Conservation (phyloP, 1,140 invertebrate genomes). For the Cheumatopsyche charites region DNA sequence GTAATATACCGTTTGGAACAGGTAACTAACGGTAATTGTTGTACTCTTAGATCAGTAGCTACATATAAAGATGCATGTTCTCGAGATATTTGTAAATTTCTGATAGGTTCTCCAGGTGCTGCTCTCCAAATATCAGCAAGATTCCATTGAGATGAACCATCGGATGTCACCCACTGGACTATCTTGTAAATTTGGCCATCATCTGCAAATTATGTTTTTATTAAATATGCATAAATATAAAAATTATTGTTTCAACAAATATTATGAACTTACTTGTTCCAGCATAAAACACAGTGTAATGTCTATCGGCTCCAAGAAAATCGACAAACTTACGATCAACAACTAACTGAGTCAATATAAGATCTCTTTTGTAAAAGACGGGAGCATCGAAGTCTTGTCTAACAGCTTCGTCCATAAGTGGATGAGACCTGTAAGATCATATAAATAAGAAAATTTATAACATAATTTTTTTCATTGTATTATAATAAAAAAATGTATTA, state of each 20-base stretch:
- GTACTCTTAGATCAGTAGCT: constrained; percentile 74
- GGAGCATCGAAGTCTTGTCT: constrained; percentile 79
- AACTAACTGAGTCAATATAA: constrained; percentile 79
- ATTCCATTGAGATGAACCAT: constrained; percentile 70
- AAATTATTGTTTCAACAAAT: constrained; percentile 6
- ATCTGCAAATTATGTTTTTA: constrained; percentile 61
- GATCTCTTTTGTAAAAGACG: constrained; percentile 79
- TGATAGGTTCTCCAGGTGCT: constrained; percentile 74
- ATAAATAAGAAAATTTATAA: neutral
- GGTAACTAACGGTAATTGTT: constrained; percentile 77
- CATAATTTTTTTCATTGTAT: neutral
- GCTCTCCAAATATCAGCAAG: constrained; percentile 78
- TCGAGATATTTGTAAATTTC: constrained; percentile 75
- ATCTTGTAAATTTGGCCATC: constrained; percentile 81
- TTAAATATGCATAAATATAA: no score
- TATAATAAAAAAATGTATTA: no score
- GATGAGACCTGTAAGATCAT: constrained; percentile 67
- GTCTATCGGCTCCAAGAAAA: constrained; percentile 62
- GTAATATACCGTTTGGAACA: constrained; percentile 62
- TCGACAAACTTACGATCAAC: constrained; percentile 75
- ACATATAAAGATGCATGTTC: constrained; percentile 76
- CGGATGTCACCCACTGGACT: constrained; percentile 71
- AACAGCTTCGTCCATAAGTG: constrained; percentile 88
- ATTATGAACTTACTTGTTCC: constrained; percentile 69
- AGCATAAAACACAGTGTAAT: constrained; percentile 80